phyloP scores from a whole-genome alignment of 1,140 invertebrate genomes.

The Brachionus calyciflorus region DNA sequence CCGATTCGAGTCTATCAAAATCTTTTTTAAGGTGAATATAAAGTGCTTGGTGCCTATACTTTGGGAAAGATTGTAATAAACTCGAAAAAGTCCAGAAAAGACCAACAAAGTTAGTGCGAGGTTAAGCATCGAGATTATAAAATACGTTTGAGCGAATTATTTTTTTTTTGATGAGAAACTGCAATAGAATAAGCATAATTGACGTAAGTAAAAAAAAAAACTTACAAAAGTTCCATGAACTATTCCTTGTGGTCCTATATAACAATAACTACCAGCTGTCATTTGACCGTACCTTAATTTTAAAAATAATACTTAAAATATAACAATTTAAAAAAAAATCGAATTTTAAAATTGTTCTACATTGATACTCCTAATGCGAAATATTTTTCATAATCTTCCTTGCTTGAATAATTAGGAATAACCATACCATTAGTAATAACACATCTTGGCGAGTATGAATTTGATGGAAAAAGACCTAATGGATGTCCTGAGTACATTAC shows the following conservation, averaged over 20 bases:
- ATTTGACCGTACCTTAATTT: constrained; percentile 63
- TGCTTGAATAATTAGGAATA: constrained; percentile 69
- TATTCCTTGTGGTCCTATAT: constrained; percentile 72
- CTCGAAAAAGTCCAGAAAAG: too few relatives aligned
- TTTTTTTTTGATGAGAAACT: background rate
- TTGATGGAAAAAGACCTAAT: constrained; percentile 67
- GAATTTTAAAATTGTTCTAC: constrained; percentile 57
- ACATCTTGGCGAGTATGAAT: constrained; percentile 63
- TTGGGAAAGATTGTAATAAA: too few relatives aligned
- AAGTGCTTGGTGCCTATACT: too few relatives aligned
- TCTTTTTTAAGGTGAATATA: too few relatives aligned
- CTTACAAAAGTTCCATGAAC: constrained; percentile 70
- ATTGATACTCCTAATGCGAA: constrained; percentile 69
- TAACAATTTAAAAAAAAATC: background rate
- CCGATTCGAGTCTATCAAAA: too few relatives aligned
- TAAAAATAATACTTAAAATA: background rate
- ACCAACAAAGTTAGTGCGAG: too few relatives aligned
- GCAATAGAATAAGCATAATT: background rate
- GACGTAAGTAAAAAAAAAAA: constrained; percentile 6
- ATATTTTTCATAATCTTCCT: constrained; percentile 63
- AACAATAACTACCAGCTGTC: constrained; percentile 70
- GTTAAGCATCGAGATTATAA: too few relatives aligned
- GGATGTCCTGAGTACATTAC: constrained; percentile 71
- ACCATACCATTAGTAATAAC: constrained; percentile 73
- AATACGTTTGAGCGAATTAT: too few relatives aligned